These are phyloP conservation scores for Dilophus febrilis DNA, from an alignment of 2,888 invertebrate species.

Conservation along the genomic window DNA sequence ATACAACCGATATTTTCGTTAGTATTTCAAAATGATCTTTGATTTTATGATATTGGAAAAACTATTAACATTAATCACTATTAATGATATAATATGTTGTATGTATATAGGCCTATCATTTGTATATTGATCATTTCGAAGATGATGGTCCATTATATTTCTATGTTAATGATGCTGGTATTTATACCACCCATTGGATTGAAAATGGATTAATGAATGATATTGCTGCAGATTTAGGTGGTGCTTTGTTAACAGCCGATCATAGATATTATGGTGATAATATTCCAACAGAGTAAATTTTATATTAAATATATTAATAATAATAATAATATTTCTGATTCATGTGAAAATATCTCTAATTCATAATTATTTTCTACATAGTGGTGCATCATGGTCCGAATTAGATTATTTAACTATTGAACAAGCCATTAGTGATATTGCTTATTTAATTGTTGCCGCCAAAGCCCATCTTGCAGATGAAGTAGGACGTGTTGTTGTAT, in stretches of 20 bases:
- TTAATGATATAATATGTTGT: too few relatives aligned
- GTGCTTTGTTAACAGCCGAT: constrained; percentile 2
- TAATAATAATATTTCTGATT: too few relatives aligned
- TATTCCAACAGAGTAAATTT: constrained; percentile 2
- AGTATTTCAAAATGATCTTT: neutral
- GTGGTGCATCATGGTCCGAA: constrained; percentile 2
- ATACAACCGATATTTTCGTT: neutral
- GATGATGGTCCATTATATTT: neutral
- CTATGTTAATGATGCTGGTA: neutral
- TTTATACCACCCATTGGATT: neutral
- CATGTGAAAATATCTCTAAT: too few relatives aligned
- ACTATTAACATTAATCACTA: too few relatives aligned
- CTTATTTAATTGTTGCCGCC: neutral
- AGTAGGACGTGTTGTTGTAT: constrained; percentile 3
- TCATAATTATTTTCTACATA: too few relatives aligned
- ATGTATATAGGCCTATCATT: neutral
- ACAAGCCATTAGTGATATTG: constrained; percentile 5
- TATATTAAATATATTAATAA: too few relatives aligned
- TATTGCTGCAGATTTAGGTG: constrained; percentile 3
- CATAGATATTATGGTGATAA: constrained; percentile 6
- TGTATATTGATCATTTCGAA: neutral
- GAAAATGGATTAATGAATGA: constrained; percentile 1
- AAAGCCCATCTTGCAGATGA: neutral
- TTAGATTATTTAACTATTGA: constrained; percentile 4
- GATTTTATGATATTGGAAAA: too few relatives aligned